Evolutionary conservation across 2,113 vertebrate species (phyloP), one percentile per base, ranked within the genome.

Genomic region (Copsychus sechellarum): DNA sequence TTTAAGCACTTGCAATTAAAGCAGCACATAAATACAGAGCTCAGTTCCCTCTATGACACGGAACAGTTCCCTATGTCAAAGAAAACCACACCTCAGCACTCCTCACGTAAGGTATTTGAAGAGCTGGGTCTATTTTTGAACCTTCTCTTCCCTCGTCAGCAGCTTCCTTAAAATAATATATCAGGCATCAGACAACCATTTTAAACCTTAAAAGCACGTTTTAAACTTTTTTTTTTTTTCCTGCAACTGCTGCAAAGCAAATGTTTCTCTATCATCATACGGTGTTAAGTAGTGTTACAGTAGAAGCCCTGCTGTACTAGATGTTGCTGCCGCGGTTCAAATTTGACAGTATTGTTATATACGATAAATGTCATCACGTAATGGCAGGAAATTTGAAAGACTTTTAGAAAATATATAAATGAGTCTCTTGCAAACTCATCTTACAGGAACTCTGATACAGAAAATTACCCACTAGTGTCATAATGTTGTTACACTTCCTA

Each of bases 361-460:
- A 29, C 53, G 18, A 73, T 25, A 58, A 48, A 66, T n/a, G 54
- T 70, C 79, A 78, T 36, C 60, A 48, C 34, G 16, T 33, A 42
- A 50, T 33, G 38, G 53, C 77, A 91, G 81, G 93, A 93, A 95
- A 51, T 56, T 34, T 86, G 12, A 61, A 81, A 67, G 11, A 54
- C 12, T 56, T 88, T 92, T 58, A 74, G 33, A 74, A 90, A 74
- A 90, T 4, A n/a, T 36, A 82, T 43, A 34, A 95, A 56, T 86
- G n/a, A 64, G 40, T 82, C 23, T 91, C 56, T 72, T 85, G 53
- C 26, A 84, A 90, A 93, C 33, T 90, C 72, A 74, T 71, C 40
- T 96, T 96, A 92, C 94, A 58, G 91, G 86, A 96, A 96, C 43
- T 73, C 69, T 34, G 17, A 24, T 25, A 74, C 23, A 64, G 45